Base-by-base conservation (phyloP, 2,888 invertebrate species). In the Strigamia maritima region DNA sequence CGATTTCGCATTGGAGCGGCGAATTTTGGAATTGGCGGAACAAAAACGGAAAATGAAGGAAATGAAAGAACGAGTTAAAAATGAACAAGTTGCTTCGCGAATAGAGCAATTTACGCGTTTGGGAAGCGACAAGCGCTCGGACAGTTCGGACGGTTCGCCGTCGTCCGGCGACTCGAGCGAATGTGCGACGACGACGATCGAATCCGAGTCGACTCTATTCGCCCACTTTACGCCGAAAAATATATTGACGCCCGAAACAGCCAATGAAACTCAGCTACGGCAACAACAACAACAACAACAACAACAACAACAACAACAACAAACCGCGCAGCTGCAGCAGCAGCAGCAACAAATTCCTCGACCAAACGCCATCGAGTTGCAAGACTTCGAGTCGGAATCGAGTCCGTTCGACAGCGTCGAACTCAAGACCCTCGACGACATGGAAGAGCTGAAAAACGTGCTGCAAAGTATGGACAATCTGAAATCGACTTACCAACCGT, bases 371-470 rank as follows among this genome's bases (percentile, higher is more conserved):
- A 79, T 87, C 79, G 86, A 87, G 82, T 82, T 90, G 84, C 92
- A 92, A 81, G 95, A 96, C 86, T 97, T 97, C 88, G 96, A 96
- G 86, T 91, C 93, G 85, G 95, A 95, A 85, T 94, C 94, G 79
- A 95, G 94, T 85, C 96, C 96, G 0, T 97, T 97, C 87, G 96
- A 97, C 87, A 94, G 93, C 87, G 92, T 95, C 87, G 95, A 94
- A 87, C 86, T 97, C 78, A 94, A 95, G 87, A 94, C 94, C 65
- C 92, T 97, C 80, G 95, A 97, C 87, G 95, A 96, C 84, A 91
- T 95, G 90, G 95, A 94, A 86, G 91, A 94, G 85, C 87, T 97
- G 81, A 95, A 95, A 16, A 92, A 94, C 86, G 94, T 95, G n/a
- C 83, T 86, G 77, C 84, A 84, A 79, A 80, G 78, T 26, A 76